Evolutionary conservation across 1,140 invertebrate genomes (phyloP).

Genomic region (Drosophila oshimai): DNA sequence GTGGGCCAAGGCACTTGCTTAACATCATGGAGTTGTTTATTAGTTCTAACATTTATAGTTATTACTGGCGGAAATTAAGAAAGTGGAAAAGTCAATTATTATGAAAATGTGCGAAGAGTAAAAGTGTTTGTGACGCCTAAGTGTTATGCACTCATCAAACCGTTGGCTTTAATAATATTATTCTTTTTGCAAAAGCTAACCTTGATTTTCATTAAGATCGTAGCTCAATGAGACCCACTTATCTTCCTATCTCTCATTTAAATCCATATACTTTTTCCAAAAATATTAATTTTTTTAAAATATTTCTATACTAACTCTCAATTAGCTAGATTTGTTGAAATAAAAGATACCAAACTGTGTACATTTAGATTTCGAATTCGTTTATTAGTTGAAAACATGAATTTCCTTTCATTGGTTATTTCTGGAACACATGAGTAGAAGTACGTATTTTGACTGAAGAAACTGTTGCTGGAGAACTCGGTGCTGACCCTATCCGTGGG

Average conservation of each 20-base stretch:
- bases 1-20: constrained; percentile 24
- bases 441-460: constrained; percentile 33
- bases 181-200: too few species aligned
- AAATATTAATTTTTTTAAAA: too few species aligned
- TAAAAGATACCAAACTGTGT: neutral
- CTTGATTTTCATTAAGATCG: too few species aligned
- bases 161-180: neutral
- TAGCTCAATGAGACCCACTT: too few species aligned
- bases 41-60: constrained; percentile 48
- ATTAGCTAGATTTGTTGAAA: too few species aligned
- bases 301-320: too few species aligned
- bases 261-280: neutral
- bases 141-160: neutral
- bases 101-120: neutral
- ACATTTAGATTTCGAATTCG: neutral
- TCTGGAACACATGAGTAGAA: constrained; percentile 40
- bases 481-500: constrained; percentile 22
- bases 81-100: constrained; percentile 3
- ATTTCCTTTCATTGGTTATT: constrained; percentile 10
- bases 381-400: constrained; percentile 27
- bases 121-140: neutral
- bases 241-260: neutral
- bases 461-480: constrained; percentile 33
- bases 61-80: constrained; percentile 17
- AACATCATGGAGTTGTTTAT: constrained; percentile 46